Conservation (phyloP, 2,797 vertebrate genomes). For the Peromyscus attwateri region DNA sequence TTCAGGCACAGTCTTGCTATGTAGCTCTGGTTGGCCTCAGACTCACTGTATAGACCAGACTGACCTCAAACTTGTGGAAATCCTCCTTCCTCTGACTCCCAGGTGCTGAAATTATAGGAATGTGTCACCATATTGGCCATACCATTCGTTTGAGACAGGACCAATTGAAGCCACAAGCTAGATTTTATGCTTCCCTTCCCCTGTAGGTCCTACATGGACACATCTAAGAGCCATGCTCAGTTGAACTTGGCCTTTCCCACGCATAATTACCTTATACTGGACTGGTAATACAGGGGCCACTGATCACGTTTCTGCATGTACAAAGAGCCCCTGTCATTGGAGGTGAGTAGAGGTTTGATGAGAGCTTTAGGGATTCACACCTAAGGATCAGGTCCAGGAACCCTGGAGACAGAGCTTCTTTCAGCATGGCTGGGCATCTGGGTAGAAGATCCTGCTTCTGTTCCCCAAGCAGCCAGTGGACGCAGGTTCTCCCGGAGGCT, state of each 20-base stretch:
- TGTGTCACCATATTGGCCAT: background rate
- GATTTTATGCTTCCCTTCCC: background rate
- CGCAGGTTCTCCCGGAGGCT: background rate
- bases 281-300: background rate
- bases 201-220: background rate
- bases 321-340: background rate
- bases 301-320: background rate
- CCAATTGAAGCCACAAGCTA: background rate
- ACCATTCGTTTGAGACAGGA: background rate
- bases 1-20: background rate
- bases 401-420: background rate
- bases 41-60: background rate
- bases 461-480: no score
- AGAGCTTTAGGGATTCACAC: background rate
- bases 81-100: background rate
- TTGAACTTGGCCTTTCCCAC: background rate
- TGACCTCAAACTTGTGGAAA: background rate
- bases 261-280: no score
- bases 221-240: background rate
- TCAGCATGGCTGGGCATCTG: fast-evolving
- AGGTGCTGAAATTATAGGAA: background rate
- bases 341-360: background rate
- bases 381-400: background rate
- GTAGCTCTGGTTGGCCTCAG: background rate
- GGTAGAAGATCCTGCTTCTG: background rate